A percentile compares a stretch with the other conserved stretches of the same genome.
Conservation (phyloP, 2,797 vertebrate species). For the Oreonectes daqikongensis region DNA sequence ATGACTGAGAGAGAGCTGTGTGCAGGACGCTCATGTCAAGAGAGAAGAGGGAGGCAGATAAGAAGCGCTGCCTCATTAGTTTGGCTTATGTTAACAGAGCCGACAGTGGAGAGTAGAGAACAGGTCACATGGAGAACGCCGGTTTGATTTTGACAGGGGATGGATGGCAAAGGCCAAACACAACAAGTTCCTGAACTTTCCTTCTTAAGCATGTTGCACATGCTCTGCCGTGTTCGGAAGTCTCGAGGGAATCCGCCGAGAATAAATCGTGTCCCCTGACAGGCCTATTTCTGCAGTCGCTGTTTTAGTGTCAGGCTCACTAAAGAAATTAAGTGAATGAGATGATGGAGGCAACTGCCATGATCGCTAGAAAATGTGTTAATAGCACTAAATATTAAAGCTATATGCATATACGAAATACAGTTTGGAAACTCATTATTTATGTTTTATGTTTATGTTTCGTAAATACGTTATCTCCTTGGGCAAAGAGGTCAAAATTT, state of each 20-base stretch:
- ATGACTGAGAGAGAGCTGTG: slow-evolving; percentile 49
- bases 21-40: slow-evolving; percentile 52
- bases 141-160: slow-evolving; percentile 43
- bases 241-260: not conserved
- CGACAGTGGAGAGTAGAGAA: slow-evolving; percentile 49
- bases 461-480: too few relatives aligned
- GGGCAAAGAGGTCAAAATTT: too few relatives aligned
- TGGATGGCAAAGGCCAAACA: slow-evolving; percentile 50
- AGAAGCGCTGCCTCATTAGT: slow-evolving; percentile 56
- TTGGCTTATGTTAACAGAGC: slow-evolving; percentile 59
- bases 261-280: not conserved
- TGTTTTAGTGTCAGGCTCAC: not conserved
- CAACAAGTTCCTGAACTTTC: slow-evolving; percentile 51
- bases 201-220: slow-evolving; percentile 26
- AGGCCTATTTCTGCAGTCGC: not conserved
- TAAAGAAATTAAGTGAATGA: not conserved
- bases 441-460: too few relatives aligned
- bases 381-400: not conserved
- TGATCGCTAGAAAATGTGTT: not conserved
- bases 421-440: too few relatives aligned
- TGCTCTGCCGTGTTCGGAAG: not conserved
- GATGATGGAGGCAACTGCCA: not conserved
- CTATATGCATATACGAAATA: too few relatives aligned
- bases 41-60: slow-evolving; percentile 54
- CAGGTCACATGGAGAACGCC: slow-evolving; percentile 42